Percentiles rank a stretch among this genome's conserved stretches.
Evolutionary conservation across 2,888 invertebrate genomes (phyloP).

Genomic region (Cheilosia pagana): DNA sequence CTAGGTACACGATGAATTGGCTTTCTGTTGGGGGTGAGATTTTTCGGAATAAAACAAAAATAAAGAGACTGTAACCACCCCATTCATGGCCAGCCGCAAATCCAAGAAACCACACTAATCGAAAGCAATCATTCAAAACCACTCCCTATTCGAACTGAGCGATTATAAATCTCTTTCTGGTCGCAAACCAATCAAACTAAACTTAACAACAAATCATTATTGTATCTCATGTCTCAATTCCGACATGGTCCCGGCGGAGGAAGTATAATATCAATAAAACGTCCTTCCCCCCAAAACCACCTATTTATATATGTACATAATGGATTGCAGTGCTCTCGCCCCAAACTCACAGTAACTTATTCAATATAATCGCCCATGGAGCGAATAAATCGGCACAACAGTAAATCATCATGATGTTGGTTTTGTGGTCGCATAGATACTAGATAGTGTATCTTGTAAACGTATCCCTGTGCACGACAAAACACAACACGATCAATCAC

Average conservation of each 20-base stretch:
- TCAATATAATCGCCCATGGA: constrained; percentile 48
- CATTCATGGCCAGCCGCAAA: too few relatives aligned
- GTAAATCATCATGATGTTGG: constrained; percentile 36
- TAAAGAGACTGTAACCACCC: too few relatives aligned
- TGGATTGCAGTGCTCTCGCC: constrained; percentile 17
- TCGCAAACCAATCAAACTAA: constrained; percentile 39
- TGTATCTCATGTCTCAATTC: constrained; percentile 16
- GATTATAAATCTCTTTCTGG: constrained; percentile 7
- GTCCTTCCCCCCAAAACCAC: neutral
- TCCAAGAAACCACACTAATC: neutral
- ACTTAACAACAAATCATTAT: constrained; percentile 35
- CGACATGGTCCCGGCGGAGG: constrained; percentile 6
- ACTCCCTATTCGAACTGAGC: neutral
- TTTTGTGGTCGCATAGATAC: constrained; percentile 41
- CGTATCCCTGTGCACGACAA: constrained; percentile 28
- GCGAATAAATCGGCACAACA: constrained; percentile 54
- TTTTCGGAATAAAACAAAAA: too few relatives aligned
- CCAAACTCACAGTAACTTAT: constrained; percentile 31
- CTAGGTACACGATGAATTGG: too few relatives aligned
- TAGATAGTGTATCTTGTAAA: constrained; percentile 67
- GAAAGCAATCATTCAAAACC: constrained; percentile 18
- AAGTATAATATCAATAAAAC: constrained; percentile 38
- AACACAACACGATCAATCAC: constrained; percentile 65
- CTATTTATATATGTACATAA: constrained; percentile 36
- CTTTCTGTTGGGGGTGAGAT: too few relatives aligned